Evolutionary conservation across 2,113 vertebrate genomes (phyloP), one percentile per base, ranked within the genome.

Genomic region (Channa maculata): DNA sequence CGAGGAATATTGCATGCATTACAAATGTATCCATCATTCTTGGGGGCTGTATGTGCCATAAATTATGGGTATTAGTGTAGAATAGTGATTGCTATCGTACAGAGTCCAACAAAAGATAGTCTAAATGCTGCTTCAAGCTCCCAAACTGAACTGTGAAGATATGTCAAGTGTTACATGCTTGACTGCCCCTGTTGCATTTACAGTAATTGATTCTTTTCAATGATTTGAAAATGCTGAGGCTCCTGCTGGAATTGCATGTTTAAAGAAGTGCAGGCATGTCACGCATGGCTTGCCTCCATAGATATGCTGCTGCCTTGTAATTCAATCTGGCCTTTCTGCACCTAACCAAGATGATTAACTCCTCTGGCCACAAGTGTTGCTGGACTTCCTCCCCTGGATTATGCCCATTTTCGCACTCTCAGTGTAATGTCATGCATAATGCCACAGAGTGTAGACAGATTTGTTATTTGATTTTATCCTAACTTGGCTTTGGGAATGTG

Each of bases 191-290:
- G 89, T 91, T 94, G 92, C 91, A 93, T 93, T 92, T 90, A 92
- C 91, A 91, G 90, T 94, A 95, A 95, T 94, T 94, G 94, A 94
- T 94, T 95, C 90, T 93, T 94, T 95, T 95, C 88, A 93, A 81
- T 82, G 90, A 91, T 89, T 92, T 86, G 70, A 63, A 86, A 86
- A 91, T 82, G 83, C 87, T 11, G 51, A 50, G 71, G 79, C 59
- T 80, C 80, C 81, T 82, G 14, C 80, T 85, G 79, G 86, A 75
- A 84, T 80, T 89, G 88, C 90, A 91, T 92, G 88, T 90, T 92
- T 86, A 85, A 93, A 79, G 77, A 83, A 73, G 77, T 84, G 88
- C 68, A 85, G 88, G 86, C 88, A 80, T 86, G 90, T 92, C 86
- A 93, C 83, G 87, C 89, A 87, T 90, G 87, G 79, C 86, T 93